phyloP scores from a whole-genome alignment of 2,797 vertebrate genomes.

The Cichlasoma orientale region DNA sequence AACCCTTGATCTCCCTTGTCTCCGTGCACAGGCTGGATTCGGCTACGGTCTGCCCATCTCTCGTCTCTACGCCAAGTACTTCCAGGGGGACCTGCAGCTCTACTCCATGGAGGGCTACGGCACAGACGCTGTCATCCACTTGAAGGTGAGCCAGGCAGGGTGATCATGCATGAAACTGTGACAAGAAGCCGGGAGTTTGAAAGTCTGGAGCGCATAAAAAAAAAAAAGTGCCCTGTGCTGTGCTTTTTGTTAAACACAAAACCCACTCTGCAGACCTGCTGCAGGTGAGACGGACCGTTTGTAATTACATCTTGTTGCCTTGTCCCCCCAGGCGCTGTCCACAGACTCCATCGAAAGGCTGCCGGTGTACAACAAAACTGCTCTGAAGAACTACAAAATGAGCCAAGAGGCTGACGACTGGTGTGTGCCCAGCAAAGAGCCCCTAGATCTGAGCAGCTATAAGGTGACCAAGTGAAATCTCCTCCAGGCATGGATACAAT shows the following conservation, averaged over 20 bases:
- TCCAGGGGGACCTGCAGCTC: constrained; percentile 96
- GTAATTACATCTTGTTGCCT: background rate
- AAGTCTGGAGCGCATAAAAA: background rate
- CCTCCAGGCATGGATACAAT: background rate
- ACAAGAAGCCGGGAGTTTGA: background rate
- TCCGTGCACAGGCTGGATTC: constrained; percentile 86
- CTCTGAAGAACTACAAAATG: constrained; percentile 92
- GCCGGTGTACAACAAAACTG: constrained; percentile 95
- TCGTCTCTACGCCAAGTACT: constrained; percentile 95
- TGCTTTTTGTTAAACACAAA: background rate
- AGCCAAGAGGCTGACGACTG: constrained; percentile 93
- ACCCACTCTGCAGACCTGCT: background rate
- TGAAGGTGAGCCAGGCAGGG: constrained; percentile 83
- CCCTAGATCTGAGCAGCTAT: constrained; percentile 88
- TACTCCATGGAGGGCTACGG: constrained; percentile 96
- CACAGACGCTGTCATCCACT: constrained; percentile 92
- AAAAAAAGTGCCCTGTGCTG: background rate
- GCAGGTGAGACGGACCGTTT: background rate
- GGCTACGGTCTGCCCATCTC: constrained; percentile 95
- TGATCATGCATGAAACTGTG: constrained; percentile 7
- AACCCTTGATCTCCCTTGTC: constrained; percentile 14
- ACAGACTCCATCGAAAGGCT: constrained; percentile 94
- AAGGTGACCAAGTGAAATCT: constrained; percentile 80
- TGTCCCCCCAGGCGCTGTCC: constrained; percentile 86
- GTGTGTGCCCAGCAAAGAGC: constrained; percentile 93